Percentiles rank a stretch among this genome's conserved stretches.
These are phyloP conservation scores for Malthinus seriepunctatus DNA, from an alignment of 2,888 invertebrate species.

Conservation along the genomic window DNA sequence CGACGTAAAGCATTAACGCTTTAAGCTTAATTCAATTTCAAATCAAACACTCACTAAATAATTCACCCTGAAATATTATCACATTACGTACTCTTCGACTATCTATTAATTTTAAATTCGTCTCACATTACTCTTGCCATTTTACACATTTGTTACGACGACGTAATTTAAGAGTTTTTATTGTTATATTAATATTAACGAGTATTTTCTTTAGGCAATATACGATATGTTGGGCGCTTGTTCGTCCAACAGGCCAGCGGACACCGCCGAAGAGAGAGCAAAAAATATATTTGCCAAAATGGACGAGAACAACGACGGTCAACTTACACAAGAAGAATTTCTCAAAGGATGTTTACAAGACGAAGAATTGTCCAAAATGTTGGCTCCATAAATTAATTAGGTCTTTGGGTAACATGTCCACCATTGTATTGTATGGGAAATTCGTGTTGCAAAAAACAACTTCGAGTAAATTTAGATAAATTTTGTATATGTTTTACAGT, in stretches of 20 bases:
- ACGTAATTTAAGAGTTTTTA: too few species aligned
- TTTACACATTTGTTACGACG: too few species aligned
- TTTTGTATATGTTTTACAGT: slow-evolving; percentile 13
- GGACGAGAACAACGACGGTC: slow-evolving; percentile 99
- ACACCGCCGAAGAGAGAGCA: slow-evolving; percentile 96
- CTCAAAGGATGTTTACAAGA: slow-evolving; percentile 97
- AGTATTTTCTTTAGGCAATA: slow-evolving; percentile 78
- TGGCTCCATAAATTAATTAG: slow-evolving; percentile 74
- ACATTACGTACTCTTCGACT: too few species aligned
- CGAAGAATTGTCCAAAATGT: slow-evolving; percentile 92
- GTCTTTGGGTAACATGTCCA: slow-evolving; percentile 10
- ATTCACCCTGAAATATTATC: too few species aligned
- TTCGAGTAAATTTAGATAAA: slow-evolving; percentile 14
- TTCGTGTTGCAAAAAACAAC: slow-evolving; percentile 11
- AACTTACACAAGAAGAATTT: slow-evolving; percentile 97
- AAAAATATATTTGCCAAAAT: slow-evolving; percentile 99
- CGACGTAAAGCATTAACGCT: too few species aligned
- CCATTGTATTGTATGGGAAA: slow-evolving; percentile 2
- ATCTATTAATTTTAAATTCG: too few species aligned
- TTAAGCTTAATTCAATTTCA: too few species aligned
- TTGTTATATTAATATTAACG: too few species aligned
- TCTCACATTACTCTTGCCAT: too few species aligned
- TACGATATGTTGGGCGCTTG: slow-evolving; percentile 99
- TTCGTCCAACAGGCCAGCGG: slow-evolving; percentile 92
- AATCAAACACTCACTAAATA: too few species aligned